These are phyloP conservation scores for Arge pagana DNA, from an alignment of 2,888 invertebrate species.

Conservation along the genomic window DNA sequence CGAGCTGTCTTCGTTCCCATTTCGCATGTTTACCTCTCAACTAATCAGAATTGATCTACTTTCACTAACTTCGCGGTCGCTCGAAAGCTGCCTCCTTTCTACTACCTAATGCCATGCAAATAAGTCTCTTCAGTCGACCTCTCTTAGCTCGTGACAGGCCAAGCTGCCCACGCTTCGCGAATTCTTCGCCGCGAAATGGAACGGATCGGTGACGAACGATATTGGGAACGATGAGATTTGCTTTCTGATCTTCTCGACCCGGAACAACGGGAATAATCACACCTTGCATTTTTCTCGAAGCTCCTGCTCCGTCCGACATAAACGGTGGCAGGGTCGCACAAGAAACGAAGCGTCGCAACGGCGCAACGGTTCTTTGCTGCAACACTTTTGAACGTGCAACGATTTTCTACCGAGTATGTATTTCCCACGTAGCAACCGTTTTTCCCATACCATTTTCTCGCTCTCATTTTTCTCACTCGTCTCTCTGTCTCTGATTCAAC, in stretches of 20 bases:
- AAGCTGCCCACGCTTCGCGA: neutral
- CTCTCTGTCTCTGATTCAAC: too few species aligned
- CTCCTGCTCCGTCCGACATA: neutral
- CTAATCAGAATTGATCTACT: constrained; percentile 23
- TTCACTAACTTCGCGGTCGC: constrained; percentile 12
- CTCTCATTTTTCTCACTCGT: too few species aligned
- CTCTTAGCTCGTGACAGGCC: too few species aligned
- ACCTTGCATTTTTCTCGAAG: neutral
- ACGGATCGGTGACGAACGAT: too few species aligned
- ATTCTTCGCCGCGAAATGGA: too few species aligned
- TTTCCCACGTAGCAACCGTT: too few species aligned
- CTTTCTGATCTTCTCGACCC: neutral
- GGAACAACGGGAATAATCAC: too few species aligned
- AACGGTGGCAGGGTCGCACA: too few species aligned
- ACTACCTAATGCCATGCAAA: neutral
- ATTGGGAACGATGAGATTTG: too few species aligned
- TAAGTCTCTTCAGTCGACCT: neutral
- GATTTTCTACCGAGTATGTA: too few species aligned
- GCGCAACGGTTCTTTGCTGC: neutral
- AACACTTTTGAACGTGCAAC: constrained; percentile 1
- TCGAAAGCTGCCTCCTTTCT: constrained; percentile 3
- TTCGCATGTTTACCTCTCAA: constrained; percentile 21
- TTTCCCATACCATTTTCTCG: too few species aligned
- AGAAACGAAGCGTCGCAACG: neutral
- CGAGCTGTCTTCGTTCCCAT: neutral